A percentile compares a stretch with the other conserved stretches of the same genome.
Conservation (phyloP, 2,888 invertebrate genomes). For the Nycteola revayana region DNA sequence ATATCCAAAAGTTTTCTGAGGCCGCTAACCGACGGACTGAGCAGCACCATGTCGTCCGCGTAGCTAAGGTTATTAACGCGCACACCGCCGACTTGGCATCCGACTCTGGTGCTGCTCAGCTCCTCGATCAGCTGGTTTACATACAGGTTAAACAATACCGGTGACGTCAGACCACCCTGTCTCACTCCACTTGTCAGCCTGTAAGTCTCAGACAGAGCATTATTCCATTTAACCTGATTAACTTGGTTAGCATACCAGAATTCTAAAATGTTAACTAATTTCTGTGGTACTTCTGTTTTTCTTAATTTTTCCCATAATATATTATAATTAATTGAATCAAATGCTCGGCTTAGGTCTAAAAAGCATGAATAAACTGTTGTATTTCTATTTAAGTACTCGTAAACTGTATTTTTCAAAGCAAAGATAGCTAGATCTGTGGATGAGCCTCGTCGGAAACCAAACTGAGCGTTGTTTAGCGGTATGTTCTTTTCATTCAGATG, state of each 20-base stretch:
- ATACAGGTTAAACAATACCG: not conserved
- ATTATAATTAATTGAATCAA: not conserved
- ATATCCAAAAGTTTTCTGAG: too few species aligned
- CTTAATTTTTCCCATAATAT: not conserved
- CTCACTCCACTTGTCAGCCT: not conserved
- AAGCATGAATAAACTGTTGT: not conserved
- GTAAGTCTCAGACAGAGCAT: not conserved
- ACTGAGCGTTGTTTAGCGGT: constrained; percentile 1
- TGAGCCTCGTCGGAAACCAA: not conserved
- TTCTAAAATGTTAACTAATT: not conserved
- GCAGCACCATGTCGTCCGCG: too few species aligned
- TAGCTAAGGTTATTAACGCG: too few species aligned
- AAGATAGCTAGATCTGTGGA: constrained; percentile 2
- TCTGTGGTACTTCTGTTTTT: not conserved
- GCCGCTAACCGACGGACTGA: too few species aligned
- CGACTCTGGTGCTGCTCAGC: too few species aligned
- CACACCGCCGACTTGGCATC: too few species aligned
- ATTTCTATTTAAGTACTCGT: not conserved
- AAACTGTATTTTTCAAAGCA: not conserved
- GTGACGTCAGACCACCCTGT: not conserved
- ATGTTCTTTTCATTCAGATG: constrained; percentile 3
- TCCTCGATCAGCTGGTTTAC: too few species aligned
- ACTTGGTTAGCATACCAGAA: not conserved
- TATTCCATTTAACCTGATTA: not conserved
- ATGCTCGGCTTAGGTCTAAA: not conserved